These are phyloP conservation scores for Thymelicus acteon DNA, from an alignment of 2,888 invertebrate species.

Conservation along the genomic window DNA sequence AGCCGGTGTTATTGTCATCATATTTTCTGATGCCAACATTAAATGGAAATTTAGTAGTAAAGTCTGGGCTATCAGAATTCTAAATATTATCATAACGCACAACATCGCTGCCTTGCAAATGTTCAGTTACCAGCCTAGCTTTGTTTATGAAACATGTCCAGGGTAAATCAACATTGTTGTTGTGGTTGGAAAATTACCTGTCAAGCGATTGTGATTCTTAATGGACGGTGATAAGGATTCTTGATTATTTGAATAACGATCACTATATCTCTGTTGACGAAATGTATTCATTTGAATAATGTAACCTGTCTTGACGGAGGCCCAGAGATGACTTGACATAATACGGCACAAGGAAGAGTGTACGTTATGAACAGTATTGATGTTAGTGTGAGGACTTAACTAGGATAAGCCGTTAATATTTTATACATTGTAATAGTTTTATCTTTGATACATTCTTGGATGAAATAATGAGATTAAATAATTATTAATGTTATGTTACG, in stretches of 20 bases:
- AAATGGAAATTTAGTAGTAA: slow-evolving; percentile 33
- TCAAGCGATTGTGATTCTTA: slow-evolving; percentile 48
- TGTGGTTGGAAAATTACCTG: slow-evolving; percentile 13
- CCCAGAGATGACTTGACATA: slow-evolving; percentile 79
- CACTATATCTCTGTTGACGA: slow-evolving; percentile 50
- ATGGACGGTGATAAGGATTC: slow-evolving; percentile 35
- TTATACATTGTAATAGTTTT: not conserved
- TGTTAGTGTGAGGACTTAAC: slow-evolving; percentile 44
- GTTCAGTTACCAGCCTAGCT: slow-evolving; percentile 63
- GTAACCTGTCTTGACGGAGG: slow-evolving; percentile 73
- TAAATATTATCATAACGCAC: slow-evolving; percentile 61
- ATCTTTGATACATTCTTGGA: too few species aligned
- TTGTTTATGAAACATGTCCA: slow-evolving; percentile 65
- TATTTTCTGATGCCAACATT: slow-evolving; percentile 33
- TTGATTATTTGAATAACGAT: slow-evolving; percentile 42
- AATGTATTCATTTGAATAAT: slow-evolving; percentile 79
- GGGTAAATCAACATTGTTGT: slow-evolving; percentile 43
- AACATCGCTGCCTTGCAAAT: slow-evolving; percentile 63
- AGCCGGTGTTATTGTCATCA: slow-evolving; percentile 26
- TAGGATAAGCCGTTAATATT: slow-evolving; percentile 30
- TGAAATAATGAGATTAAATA: too few species aligned
- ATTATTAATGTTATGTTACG: too few species aligned
- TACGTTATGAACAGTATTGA: slow-evolving; percentile 53
- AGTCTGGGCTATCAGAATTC: slow-evolving; percentile 43
- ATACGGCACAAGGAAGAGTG: slow-evolving; percentile 61